phyloP scores from a whole-genome alignment of 2,797 vertebrate species.

The Dendrocincla fuliginosa region DNA sequence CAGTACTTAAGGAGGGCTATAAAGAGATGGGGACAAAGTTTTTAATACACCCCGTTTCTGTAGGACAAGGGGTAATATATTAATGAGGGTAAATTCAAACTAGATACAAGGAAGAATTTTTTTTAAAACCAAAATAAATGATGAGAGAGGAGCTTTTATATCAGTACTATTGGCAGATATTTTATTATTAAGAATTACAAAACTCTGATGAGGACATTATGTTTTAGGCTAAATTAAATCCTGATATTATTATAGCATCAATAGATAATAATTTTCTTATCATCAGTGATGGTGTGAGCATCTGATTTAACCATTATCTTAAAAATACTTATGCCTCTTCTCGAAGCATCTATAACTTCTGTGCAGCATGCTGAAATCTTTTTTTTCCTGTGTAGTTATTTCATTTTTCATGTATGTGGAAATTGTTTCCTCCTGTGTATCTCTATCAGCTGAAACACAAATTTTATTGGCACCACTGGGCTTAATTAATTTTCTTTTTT shows the following conservation, averaged over 20 bases:
- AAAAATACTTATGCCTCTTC: not conserved
- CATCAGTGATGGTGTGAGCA: not conserved
- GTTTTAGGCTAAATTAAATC: not conserved
- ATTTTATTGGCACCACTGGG: not conserved
- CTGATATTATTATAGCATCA: not conserved
- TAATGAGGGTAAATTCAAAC: not conserved
- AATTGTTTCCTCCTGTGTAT: not conserved
- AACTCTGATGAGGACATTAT: not conserved
- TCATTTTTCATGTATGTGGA: not conserved
- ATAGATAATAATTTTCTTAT: not conserved
- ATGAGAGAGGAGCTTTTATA: not conserved
- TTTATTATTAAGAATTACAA: not conserved
- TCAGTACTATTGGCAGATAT: not conserved
- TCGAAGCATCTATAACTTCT: not conserved
- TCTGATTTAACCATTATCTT: not conserved
- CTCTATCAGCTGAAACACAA: not conserved
- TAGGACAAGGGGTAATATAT: not conserved
- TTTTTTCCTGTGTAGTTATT: not conserved
- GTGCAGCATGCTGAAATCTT: not conserved
- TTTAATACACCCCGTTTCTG: not conserved
- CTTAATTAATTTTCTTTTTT: constrained; percentile 13
- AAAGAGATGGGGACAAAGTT: not conserved
- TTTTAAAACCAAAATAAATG: not conserved
- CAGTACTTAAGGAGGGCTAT: not conserved
- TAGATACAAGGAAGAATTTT: not conserved